Base-by-base conservation (phyloP, 2,113 vertebrate species). In the Periophthalmus modestus region DNA sequence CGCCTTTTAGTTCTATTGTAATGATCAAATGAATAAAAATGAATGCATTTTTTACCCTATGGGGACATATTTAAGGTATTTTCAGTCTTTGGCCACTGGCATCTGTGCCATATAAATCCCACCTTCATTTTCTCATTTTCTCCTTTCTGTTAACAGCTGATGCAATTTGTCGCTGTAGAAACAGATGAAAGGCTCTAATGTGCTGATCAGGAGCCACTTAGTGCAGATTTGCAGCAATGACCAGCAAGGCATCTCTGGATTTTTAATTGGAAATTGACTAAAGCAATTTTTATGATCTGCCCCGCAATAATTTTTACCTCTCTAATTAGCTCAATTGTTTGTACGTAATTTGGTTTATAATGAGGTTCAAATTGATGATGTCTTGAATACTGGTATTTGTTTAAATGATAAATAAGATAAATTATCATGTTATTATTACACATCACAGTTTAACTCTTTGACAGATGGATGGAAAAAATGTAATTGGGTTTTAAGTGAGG, bases 401-500 rank as follows among this genome's bases (percentile, higher is more conserved):
- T 28, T 59, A 62, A 10, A 2, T 43, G 4, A 43, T 43, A 10
- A 9, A 62, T n/a, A n/a, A n/a, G n/a, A n/a, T 7, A 62, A 62
- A 19, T 61, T 10, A 62, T 66, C 65, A 68, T 66, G 76, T 66
- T 71, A 28, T 28, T 61, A 47, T 28, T 54, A 43, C 12, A 36
- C 50, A 66, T 76, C 79, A 69, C 74, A 76, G 75, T 68, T 76
- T 77, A 72, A 73, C 80, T 81, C 61, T 89, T 80, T 82, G 82
- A 79, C 71, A 68, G 78, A 82, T 75, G 82, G 82, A 90, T 82
- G 83, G 84, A 78, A 90, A 86, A 85, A 86, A 82, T 81, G 77
- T 89, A 92, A 93, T 89, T 89, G 80, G 82, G 87, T 89, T 93
- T 85, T 85, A 89, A 87, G 85, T 87, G 84, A 86, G 81, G 79